Evolutionary conservation across 2,888 invertebrate genomes (phyloP).

Genomic region (Gibbula magus): DNA sequence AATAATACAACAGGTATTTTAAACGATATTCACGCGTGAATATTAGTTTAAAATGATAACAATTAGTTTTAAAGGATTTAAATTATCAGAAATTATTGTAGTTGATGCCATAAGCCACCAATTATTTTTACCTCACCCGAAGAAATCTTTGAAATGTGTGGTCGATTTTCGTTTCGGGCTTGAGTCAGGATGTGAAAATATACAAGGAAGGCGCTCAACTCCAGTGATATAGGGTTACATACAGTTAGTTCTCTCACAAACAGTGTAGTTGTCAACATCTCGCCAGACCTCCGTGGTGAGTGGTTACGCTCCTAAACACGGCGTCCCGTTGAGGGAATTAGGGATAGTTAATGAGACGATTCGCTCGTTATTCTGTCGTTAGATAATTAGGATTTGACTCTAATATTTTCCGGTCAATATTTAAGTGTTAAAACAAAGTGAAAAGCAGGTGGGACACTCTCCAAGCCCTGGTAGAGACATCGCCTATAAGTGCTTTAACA

Average conservation of each 20-base stretch:
- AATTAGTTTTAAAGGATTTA: too few species aligned
- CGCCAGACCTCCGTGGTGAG: not conserved
- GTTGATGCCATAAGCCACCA: too few species aligned
- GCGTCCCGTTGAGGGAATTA: not conserved
- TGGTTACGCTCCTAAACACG: not conserved
- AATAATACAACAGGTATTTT: too few species aligned
- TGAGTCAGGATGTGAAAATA: not conserved
- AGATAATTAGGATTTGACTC: constrained; percentile 3
- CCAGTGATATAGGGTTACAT: constrained; percentile 1
- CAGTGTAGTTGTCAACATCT: not conserved
- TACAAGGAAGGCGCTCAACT: not conserved
- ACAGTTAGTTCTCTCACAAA: not conserved
- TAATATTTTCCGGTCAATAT: constrained; percentile 15
- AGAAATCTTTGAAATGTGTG: not conserved
- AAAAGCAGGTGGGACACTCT: not conserved
- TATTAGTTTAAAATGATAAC: too few species aligned
- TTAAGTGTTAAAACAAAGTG: constrained; percentile 9
- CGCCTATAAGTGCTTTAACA: constrained; percentile 7
- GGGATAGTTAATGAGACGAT: not conserved
- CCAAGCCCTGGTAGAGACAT: not conserved
- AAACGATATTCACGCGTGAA: too few species aligned
- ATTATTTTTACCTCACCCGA: too few species aligned
- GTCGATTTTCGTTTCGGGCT: not conserved
- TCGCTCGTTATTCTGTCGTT: constrained; percentile 5
- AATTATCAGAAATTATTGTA: too few species aligned